Base-by-base conservation (phyloP, 2,113 vertebrate genomes). In the Gobiocypris rarus region DNA sequence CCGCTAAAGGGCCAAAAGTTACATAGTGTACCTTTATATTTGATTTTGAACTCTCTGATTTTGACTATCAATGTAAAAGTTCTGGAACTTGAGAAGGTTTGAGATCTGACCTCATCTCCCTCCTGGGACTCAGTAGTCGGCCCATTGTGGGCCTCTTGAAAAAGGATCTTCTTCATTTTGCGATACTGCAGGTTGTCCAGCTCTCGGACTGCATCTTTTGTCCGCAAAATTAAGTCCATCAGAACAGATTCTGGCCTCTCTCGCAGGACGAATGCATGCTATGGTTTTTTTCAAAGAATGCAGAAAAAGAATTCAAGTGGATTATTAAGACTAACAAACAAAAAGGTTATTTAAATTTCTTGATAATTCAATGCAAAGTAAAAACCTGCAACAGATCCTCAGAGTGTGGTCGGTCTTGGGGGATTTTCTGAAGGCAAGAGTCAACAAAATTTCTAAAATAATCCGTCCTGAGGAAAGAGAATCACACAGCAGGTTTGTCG, bases 91-190 rank as follows among this genome's bases (percentile, higher is more conserved):
- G 15, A 1, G n/a, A 28, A 8, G 28, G 19, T 5, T 43, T 5
- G n/a, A 43, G 1, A 11, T 38, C 82, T 80, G 74, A 97, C 97
- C 95, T 98, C 96, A 2, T 98, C 97, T 83, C 95, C 96, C 54
- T 97, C 96, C 2, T 93, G 94, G 11, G 90, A 91, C 88, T 97
- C 96, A 0, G 93, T 90, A 0, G 94, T 93, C 56, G 95, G 96
- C 22, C 97, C 96, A n/a, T 98, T 98, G 89, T 95, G 96, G 3
- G 95, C 93, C 81, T 98, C 97, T 87, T 97, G 96, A 85, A 98
- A 97, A 22, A 98, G 94, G 77, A 97, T 96, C 91, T 97, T 97
- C 93, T 97, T 97, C 96, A 97, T 97, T 86, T 97, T 97, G 69
- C 96, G 96, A 88, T 97, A 97, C 91, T 97, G 97, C 89, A 97